These are phyloP conservation scores for Orthosia cruda DNA, from an alignment of 2,888 invertebrate genomes.

Conservation along the genomic window DNA sequence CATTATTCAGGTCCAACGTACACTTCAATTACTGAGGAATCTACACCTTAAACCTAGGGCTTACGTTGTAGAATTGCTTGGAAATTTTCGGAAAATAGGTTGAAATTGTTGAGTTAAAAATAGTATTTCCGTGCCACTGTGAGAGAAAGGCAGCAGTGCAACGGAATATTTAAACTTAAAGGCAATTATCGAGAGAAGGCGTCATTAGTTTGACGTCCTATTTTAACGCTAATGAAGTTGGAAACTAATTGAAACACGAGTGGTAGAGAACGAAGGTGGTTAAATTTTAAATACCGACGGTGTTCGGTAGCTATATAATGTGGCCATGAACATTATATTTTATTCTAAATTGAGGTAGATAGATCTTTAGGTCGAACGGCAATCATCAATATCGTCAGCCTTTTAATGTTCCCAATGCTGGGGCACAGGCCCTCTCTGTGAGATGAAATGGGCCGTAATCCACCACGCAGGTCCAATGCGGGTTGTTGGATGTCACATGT, in stretches of 20 bases:
- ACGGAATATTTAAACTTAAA: slow-evolving; percentile 26
- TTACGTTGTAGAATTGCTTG: slow-evolving; percentile 41
- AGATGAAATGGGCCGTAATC: too few species aligned
- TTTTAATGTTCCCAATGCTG: too few species aligned
- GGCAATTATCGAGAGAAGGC: neutral
- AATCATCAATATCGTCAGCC: too few species aligned
- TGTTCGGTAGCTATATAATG: neutral
- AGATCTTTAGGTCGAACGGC: too few species aligned
- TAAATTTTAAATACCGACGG: neutral
- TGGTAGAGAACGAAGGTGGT: too few species aligned
- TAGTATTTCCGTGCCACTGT: slow-evolving; percentile 15
- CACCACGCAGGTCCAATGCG: too few species aligned
- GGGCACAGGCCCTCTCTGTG: too few species aligned
- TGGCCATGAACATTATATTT: neutral
- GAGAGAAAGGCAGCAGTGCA: slow-evolving; percentile 7
- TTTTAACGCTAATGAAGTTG: neutral
- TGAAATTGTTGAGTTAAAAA: slow-evolving; percentile 44
- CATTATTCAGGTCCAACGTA: slow-evolving; percentile 57
- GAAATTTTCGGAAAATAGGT: neutral
- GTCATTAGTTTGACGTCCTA: neutral
- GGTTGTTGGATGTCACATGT: too few species aligned
- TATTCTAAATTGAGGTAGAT: neutral
- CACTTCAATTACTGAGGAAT: slow-evolving; percentile 38
- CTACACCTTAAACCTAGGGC: slow-evolving; percentile 16
- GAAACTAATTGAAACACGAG: neutral